Base-by-base conservation (phyloP, 2,797 vertebrate genomes). In the Arrhamphus sclerolepis region DNA sequence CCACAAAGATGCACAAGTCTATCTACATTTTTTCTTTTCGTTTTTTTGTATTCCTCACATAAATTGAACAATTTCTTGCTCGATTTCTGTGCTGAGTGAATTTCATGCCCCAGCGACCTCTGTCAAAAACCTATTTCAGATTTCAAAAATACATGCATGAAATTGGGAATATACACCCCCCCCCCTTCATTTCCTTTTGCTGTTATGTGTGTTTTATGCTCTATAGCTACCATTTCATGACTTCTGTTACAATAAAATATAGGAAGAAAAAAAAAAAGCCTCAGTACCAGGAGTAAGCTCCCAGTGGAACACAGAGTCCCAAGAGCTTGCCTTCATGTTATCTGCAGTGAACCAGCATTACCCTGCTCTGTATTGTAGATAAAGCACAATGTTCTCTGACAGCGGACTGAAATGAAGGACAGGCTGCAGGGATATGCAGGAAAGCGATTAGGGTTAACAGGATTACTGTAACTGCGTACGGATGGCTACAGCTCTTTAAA, bases 361-460 rank as follows among this genome's bases (percentile, higher is more conserved):
- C 74, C n/a, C 72, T 5, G 46, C 78, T 54, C 64, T 2, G 22
- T 22, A 0, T 8, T 24, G 43, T 16, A 74, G 81, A 86, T 88
- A 85, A 82, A 66, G 66, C 20, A 2, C 62, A 62, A 58, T 38
- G 63, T 68, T 80, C 59, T 60, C 46, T 17, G 61, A 69, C 73
- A 53, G 57, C 53, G 57, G 50, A 60, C 58, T 57, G 28, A 68
- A 68, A 59, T 68, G 66, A 70, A 83, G 77, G 81, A 72, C 73
- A 47, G 78, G 73, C 75, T 50, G 75, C 55, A 24, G 62, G 87
- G 87, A 85, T 62, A 66, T 73, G 86, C 89, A 89, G 89, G 80
- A 87, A 91, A 83, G 77, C 68, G 75, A 90, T 93, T 89, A 90
- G 80, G 61, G 78, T 87, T 92, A 93, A 92, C 89, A 88, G 86